These are phyloP conservation scores for Electrophaes corylata DNA, from an alignment of 2,888 invertebrate species.

Conservation along the genomic window DNA sequence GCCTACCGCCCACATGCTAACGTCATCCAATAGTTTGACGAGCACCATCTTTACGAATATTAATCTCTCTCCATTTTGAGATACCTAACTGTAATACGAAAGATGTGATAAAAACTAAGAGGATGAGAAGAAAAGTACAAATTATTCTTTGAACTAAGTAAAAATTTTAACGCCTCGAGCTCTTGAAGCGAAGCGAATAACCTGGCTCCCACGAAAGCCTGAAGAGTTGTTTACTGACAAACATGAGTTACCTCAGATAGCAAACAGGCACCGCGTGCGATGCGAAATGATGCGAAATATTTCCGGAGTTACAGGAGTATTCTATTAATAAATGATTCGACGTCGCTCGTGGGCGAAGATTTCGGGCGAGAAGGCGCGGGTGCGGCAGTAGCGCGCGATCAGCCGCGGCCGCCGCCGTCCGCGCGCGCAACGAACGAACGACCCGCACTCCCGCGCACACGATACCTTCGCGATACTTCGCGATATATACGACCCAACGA, in stretches of 20 bases:
- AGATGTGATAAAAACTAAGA: background rate
- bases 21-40: conserved; percentile 39
- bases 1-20: conserved; percentile 66
- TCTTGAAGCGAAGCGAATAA: background rate
- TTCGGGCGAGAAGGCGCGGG: conserved; percentile 72
- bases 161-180: background rate
- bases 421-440: conserved; percentile 84
- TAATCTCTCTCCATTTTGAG: background rate
- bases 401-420: conserved; percentile 82
- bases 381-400: conserved; percentile 80
- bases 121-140: background rate
- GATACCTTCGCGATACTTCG: conserved; percentile 63
- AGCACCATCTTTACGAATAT: conserved; percentile 27
- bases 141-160: background rate
- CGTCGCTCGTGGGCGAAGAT: conserved; percentile 80
- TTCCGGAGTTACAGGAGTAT: conserved; percentile 83
- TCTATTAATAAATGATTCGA: conserved; percentile 82
- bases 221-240: conserved; percentile 27
- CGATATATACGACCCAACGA: conserved; percentile 61
- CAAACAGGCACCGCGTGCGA: conserved; percentile 67
- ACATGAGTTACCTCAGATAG: conserved; percentile 68
- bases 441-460: conserved; percentile 81
- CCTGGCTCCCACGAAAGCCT: background rate
- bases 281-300: conserved; percentile 84
- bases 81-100: background rate